Evolutionary conservation across 2,797 vertebrate genomes (phyloP), one percentile per base, ranked within the genome.

Genomic region (Steatocranus sp.): DNA sequence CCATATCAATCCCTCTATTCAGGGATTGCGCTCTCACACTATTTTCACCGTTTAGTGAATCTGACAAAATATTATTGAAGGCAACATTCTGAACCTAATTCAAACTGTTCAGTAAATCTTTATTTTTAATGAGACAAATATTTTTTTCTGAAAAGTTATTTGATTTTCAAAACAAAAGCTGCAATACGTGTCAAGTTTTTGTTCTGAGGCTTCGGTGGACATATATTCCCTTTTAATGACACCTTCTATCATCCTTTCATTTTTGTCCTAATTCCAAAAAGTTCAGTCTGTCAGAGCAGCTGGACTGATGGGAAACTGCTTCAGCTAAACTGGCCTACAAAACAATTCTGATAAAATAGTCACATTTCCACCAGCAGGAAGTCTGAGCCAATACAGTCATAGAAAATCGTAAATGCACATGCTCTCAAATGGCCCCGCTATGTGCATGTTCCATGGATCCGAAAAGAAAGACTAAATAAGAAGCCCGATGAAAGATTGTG

Each of bases 211-310:
- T 17, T 68, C 6, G 14, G 20, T 41, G 63, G 23, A 43, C 38
- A 17, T 17, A 68, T 43, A 3, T 43, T 43, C 6, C 63, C 38
- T 70, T 70, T 1, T 70, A 68, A 70, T 43, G 38, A 41, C 38
- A 1, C 20, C 12, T 7, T 68, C 0, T 10, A 43, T 68, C 38
- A 17, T 5, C 20, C 12, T 17, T 0, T 1, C 14, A 43, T 43
- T 43, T 41, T 68, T 68, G 0, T 7, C 38, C 0, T 43, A 68
- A 68, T 25, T 43, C 63, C 38, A 43, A 25, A 11, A 43, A 27
- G 61, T 66, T 0, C 34, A 41, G 34, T 14, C 1, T 23, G n/a
- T 41, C 36, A 66, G 12, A 66, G 34, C 61, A 0, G 34, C 34
- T 41, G 61, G 34, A 66, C 61, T 63, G 18, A 20, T 36, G 32